Evolutionary conservation across 2,113 vertebrate genomes (phyloP), one percentile per base, ranked within the genome.

Genomic region (Tetrax tetrax): DNA sequence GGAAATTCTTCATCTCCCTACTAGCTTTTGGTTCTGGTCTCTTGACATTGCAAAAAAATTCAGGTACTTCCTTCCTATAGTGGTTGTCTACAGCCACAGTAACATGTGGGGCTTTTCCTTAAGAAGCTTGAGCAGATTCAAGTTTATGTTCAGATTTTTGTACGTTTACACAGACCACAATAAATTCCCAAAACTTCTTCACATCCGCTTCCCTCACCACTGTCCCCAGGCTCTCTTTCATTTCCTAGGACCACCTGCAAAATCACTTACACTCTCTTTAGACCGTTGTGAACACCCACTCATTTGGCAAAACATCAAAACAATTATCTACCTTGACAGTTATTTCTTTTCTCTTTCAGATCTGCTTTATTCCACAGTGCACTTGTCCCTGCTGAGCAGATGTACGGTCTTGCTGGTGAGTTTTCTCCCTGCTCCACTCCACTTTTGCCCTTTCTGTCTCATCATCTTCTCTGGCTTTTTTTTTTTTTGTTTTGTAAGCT

Each of bases 241-340:
- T 59, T 92, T 92, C 72, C 85, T 81, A 71, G 25, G 83, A 94
- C 92, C 93, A 92, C 93, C 90, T 43, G 71, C 85, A 95, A 92
- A 70, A 80, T 89, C 68, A 24, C 47, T 80, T 70, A 35, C 23
- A 15, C 7, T 59, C 16, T 83, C n/a, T 25, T 83, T 20, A 77
- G 25, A 15, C 27, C 1, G 0, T 33, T 70, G 37, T 64, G n/a
- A 83, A 25, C 85, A 75, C 76, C 95, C 68, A 91, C 90, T 75
- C 10, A 0, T 86, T 57, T 92, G 93, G 88, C 76, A 87, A 87
- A 92, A 71, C 22, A 48, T 71, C 53, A 66, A 56, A 92, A 22
- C 27, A 45, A 29, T 38, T 51, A 24, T 66, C 59, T 83, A 89
- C 56, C 82, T 90, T 69, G 29, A 66, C 21, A 88, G 35, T 29